phyloP scores from a whole-genome alignment of 1,140 invertebrate species.

The Cyrtorhinus lividipennis region DNA sequence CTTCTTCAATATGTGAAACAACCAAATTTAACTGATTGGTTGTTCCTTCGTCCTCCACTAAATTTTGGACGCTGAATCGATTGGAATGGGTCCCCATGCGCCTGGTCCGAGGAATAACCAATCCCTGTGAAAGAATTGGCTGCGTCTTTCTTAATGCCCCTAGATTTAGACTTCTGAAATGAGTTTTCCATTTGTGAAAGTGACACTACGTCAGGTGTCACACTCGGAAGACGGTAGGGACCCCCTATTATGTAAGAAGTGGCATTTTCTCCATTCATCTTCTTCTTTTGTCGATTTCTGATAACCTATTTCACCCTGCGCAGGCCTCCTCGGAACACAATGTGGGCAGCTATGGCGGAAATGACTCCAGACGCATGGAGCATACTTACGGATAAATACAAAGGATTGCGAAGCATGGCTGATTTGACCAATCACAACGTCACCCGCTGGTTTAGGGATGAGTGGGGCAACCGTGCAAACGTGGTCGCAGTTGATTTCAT shows the following conservation, averaged over 20 bases:
- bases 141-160: no score
- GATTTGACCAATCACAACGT: slow-evolving; percentile 8
- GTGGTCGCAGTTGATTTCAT: slow-evolving; percentile 13
- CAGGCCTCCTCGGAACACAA: not conserved
- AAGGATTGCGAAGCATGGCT: slow-evolving; percentile 12
- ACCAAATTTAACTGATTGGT: no score
- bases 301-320: not conserved
- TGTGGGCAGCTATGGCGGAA: slow-evolving; percentile 17
- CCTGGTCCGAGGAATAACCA: no score
- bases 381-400: slow-evolving; percentile 5
- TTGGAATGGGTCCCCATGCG: no score
- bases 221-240: no score
- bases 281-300: not conserved
- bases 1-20: no score
- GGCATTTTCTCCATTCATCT: not conserved
- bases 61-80: no score
- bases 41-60: no score
- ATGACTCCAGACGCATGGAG: slow-evolving; percentile 13
- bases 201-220: no score
- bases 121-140: no score
- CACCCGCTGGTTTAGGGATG: slow-evolving; percentile 13
- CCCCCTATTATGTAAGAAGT: not conserved
- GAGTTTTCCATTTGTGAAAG: not conserved
- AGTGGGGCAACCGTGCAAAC: slow-evolving; percentile 12
- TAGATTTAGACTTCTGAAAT: not conserved